phyloP scores from a whole-genome alignment of 1,140 invertebrate genomes.

The Drosophila pruinosa region DNA sequence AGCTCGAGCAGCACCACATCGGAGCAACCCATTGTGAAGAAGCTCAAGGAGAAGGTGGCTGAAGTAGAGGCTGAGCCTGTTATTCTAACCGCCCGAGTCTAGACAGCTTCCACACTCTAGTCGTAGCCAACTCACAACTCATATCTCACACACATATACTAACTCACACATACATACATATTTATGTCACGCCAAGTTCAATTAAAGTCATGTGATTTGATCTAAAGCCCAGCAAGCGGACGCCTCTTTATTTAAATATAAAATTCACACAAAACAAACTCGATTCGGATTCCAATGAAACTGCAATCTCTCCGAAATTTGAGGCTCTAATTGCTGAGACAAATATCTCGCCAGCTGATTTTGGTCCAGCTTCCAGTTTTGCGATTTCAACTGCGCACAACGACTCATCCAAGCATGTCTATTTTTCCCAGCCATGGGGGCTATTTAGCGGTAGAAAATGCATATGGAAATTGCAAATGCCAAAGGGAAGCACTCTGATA shows the following conservation, averaged over 20 bases:
- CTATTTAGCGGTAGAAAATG: background rate
- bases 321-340: conserved; percentile 64
- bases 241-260: conserved; percentile 61
- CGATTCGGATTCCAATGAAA: conserved; percentile 11
- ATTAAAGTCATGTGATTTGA: conserved; percentile 78
- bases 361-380: background rate
- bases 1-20: conserved; percentile 27
- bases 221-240: conserved; percentile 26
- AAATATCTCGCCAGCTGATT: conserved; percentile 13
- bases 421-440: conserved; percentile 16
- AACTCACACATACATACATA: conserved; percentile 37
- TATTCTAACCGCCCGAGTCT: conserved; percentile 72
- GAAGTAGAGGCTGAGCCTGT: conserved; percentile 79
- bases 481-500: conserved; percentile 13
- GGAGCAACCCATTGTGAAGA: conserved; percentile 56
- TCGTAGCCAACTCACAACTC: conserved; percentile 26
- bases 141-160: conserved; percentile 6
- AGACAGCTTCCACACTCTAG: conserved; percentile 28
- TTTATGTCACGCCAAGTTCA: conserved; percentile 70
- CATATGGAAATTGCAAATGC: background rate
- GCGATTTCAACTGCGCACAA: background rate
- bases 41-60: conserved; percentile 80
- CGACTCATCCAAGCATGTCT: conserved; percentile 43
- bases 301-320: conserved; percentile 22
- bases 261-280: conserved; percentile 59